A percentile compares a stretch with the other conserved stretches of the same genome.
Conservation (phyloP, 2,113 vertebrate genomes). For the Craseonycteris thonglongyai region DNA sequence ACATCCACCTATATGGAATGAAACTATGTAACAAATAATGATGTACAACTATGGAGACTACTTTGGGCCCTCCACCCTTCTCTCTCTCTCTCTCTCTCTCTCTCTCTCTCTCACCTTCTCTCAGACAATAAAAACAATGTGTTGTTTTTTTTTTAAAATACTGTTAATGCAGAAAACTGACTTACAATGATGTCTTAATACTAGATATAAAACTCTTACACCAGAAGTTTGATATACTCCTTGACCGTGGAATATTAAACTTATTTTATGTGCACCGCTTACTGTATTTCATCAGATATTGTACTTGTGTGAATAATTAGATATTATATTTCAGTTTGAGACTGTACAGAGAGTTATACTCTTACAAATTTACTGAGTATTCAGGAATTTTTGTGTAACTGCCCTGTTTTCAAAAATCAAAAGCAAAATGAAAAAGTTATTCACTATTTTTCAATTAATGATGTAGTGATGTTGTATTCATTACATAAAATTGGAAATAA, state of each 20-base stretch:
- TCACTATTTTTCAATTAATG: background rate
- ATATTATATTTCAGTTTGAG: background rate
- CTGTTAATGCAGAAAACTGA: background rate
- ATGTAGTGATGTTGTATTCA: background rate
- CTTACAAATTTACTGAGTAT: background rate
- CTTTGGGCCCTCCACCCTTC: no score
- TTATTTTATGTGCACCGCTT: background rate
- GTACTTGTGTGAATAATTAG: background rate
- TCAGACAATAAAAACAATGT: no score
- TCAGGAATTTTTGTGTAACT: background rate
- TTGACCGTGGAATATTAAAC: background rate
- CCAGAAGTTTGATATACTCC: background rate
- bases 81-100: no score
- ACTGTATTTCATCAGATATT: background rate
- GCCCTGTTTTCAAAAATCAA: background rate
- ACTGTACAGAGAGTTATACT: background rate
- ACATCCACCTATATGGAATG: no score
- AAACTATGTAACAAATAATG: no score
- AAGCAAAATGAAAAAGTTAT: background rate
- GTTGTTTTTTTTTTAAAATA: no score
- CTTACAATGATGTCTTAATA: background rate
- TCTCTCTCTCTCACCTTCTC: no score
- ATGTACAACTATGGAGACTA: no score
- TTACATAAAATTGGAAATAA: background rate
- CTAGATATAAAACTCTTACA: background rate